Base-by-base conservation (phyloP, 2,888 invertebrate genomes). In the Rhagonycha fulva region DNA sequence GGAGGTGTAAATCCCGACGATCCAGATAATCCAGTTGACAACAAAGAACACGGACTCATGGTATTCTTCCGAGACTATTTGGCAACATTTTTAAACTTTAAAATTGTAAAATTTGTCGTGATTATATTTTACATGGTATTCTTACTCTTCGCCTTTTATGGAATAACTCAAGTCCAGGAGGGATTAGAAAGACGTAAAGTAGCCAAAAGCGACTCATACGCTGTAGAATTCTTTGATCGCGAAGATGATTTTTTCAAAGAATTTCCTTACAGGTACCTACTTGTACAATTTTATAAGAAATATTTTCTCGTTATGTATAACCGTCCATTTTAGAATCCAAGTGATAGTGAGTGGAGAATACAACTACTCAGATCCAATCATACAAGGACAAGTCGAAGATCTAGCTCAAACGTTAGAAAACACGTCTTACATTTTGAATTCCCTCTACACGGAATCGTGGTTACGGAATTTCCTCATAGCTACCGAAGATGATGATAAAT, bases 191-290 rank as follows among this genome's bases (percentile, higher is more conserved):
- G 97, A 78, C 91, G 96, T 77, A 97, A 96, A 86, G 90, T 98
- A 1, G 96, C 97, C 3, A 93, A 95, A 83, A 93, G 94, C 71
- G 97, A 97, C 87, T 98, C 97, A 0, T 97, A 98, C 87, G 97
- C 97, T 67, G 95, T 97, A 68, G 93, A 92, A 84, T 98, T 97
- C 88, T 96, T 97, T 86, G 95, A 96, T 86, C 91, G 95, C 75
- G 97, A 97, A 87, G 97, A 98, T 86, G 92, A 93, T 82, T 98
- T 95, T 88, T 98, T 96, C 89, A 91, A 96, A 84, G 97, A 97
- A 87, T 96, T 95, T 87, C 96, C 96, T 0, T 97, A 96, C 85
- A 92, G 96, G 85, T 86, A 82, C 12, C 14, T 14, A 4, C n/a
- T 28, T 14, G 1, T 24, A 14, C 0, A 14, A 11, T n/a, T n/a